Evolutionary conservation across 2,888 invertebrate genomes (phyloP).

Genomic region (Microdon myrmicae): DNA sequence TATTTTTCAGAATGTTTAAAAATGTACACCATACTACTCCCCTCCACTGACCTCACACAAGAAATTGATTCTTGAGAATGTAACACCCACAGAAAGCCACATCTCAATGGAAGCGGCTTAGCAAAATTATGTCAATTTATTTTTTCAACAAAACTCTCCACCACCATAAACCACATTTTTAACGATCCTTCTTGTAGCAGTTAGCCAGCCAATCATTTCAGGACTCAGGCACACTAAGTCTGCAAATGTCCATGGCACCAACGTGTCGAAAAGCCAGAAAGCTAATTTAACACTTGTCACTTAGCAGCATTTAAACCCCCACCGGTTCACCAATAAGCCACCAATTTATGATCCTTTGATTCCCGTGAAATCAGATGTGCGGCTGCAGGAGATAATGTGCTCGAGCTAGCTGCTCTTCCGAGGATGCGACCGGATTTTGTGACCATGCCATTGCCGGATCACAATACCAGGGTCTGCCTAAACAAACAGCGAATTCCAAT

Average conservation of each 20-base stretch:
- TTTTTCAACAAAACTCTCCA: conserved; percentile 4
- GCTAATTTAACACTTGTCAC: conserved; percentile 57
- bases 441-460: too few species aligned
- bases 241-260: conserved; percentile 23
- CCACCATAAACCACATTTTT: conserved; percentile 25
- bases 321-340: conserved; percentile 55
- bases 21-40: conserved; percentile 16
- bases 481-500: conserved; percentile 39
- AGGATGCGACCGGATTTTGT: too few species aligned
- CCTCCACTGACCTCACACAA: conserved; percentile 1
- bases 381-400: conserved; percentile 18
- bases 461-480: too few species aligned
- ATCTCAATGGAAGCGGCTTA: not conserved
- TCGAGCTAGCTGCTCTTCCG: conserved; percentile 34
- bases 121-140: too few species aligned
- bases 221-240: conserved; percentile 16
- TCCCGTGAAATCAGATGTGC: conserved; percentile 49
- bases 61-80: not conserved
- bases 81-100: conserved; percentile 6
- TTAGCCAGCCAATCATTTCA: conserved; percentile 42
- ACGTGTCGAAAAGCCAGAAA: conserved; percentile 55
- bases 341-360: conserved; percentile 54
- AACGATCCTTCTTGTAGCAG: conserved; percentile 22
- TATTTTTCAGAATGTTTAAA: too few species aligned
- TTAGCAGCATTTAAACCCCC: conserved; percentile 52